These are phyloP conservation scores for Phaethon lepturus DNA, from an alignment of 2,113 vertebrate genomes.

Conservation along the genomic window DNA sequence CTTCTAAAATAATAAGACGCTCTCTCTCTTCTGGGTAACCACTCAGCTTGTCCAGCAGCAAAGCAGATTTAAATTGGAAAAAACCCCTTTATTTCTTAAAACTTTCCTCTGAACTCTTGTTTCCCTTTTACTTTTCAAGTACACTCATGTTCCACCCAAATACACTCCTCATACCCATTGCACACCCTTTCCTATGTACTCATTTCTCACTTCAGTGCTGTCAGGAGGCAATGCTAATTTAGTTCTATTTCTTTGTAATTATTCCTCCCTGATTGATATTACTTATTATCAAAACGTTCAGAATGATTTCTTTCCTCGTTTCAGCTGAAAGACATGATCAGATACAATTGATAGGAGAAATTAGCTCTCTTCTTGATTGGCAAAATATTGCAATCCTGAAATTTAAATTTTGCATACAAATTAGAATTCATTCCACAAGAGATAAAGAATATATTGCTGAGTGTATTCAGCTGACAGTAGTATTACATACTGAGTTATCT, in stretches of 20 bases:
- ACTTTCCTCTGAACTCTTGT: neutral
- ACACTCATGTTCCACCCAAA: conserved; percentile 45
- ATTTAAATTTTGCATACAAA: conserved; percentile 25
- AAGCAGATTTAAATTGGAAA: conserved; percentile 44
- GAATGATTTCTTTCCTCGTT: conserved; percentile 49
- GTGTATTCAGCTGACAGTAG: neutral
- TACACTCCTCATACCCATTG: conserved; percentile 31
- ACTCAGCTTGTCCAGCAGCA: conserved; percentile 9
- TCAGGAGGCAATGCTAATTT: conserved; percentile 56
- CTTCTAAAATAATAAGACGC: neutral
- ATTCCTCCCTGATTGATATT: conserved; percentile 62
- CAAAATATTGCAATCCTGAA: conserved; percentile 34
- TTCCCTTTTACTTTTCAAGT: conserved; percentile 44
- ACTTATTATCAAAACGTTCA: conserved; percentile 60
- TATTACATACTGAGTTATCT: neutral
- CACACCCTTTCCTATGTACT: neutral
- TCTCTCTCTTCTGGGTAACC: neutral
- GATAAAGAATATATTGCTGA: neutral
- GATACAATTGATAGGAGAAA: conserved; percentile 51
- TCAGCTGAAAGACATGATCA: conserved; percentile 57
- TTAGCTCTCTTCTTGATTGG: conserved; percentile 51
- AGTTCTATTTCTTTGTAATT: conserved; percentile 65
- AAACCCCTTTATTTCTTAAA: neutral
- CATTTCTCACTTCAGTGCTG: conserved; percentile 70
- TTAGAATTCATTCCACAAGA: neutral